A percentile compares a stretch with the other conserved stretches of the same genome.
Evolutionary conservation across 1,140 invertebrate species (phyloP).

Genomic region (Sitophilus oryzae): DNA sequence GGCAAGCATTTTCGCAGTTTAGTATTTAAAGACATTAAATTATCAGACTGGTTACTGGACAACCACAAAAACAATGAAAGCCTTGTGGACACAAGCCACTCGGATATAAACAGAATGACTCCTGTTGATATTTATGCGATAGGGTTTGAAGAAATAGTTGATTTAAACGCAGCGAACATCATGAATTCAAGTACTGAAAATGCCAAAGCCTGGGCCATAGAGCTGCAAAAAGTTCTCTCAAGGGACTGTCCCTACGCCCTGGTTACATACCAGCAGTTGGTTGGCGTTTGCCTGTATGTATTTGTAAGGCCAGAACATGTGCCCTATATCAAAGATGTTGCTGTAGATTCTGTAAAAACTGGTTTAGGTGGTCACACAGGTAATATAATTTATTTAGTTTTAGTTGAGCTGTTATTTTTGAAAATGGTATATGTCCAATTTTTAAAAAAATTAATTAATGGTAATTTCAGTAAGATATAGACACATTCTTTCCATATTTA

Average conservation of each 20-base stretch:
- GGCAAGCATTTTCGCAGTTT: conserved; percentile 97
- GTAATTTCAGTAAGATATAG: too few species aligned
- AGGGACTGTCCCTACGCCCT: conserved; percentile 85
- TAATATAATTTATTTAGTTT: conserved; percentile 31
- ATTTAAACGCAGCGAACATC: conserved; percentile 97
- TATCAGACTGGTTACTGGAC: conserved; percentile 94
- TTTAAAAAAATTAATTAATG: too few species aligned
- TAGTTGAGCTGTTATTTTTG: too few species aligned
- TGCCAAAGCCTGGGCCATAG: conserved; percentile 91
- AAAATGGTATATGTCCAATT: not conserved
- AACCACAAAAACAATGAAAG: conserved; percentile 45
- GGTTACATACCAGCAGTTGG: conserved; percentile 92
- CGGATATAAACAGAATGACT: conserved; percentile 40
- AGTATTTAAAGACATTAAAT: conserved; percentile 88
- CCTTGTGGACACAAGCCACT: conserved; percentile 47
- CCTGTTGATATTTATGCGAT: conserved; percentile 92
- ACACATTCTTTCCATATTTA: too few species aligned
- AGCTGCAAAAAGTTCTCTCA: conserved; percentile 88
- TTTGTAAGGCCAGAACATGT: conserved; percentile 86
- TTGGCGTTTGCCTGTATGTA: conserved; percentile 95
- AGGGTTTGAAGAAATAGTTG: conserved; percentile 99
- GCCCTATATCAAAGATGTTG: conserved; percentile 84
- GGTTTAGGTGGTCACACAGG: conserved; percentile 90
- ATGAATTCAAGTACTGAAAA: conserved; percentile 95
- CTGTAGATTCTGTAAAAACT: conserved; percentile 94